phyloP scores from a whole-genome alignment of 2,797 vertebrate genomes.

The Paratrypauchen microcephalus region DNA sequence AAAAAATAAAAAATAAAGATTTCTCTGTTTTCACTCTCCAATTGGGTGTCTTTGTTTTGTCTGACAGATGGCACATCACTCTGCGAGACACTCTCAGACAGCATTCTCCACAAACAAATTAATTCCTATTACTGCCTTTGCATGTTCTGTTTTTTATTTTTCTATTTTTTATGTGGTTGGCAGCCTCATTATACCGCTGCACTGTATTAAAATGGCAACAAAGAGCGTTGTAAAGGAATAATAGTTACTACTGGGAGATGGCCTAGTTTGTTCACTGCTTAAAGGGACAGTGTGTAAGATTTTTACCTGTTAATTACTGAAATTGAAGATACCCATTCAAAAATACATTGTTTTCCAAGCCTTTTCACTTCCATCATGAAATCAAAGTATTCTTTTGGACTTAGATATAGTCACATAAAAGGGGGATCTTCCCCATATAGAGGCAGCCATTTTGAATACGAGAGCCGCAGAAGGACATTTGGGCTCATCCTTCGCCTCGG shows the following conservation, averaged over 20 bases:
- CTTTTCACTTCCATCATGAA: too few species aligned
- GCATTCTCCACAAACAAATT: conserved; percentile 70
- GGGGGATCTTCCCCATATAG: too few species aligned
- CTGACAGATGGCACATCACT: conserved; percentile 72
- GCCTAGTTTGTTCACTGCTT: conserved; percentile 15
- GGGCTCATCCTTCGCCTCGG: too few species aligned
- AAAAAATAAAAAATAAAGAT: conserved; percentile 35
- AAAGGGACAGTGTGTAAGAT: too few species aligned
- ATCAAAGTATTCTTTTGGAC: too few species aligned
- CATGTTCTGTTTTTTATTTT: conserved; percentile 22
- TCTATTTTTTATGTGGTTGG: conserved; percentile 51
- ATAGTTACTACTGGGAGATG: conserved; percentile 38
- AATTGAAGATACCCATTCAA: too few species aligned
- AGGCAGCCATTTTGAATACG: too few species aligned
- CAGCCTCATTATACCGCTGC: conserved; percentile 50
- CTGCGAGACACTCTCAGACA: conserved; percentile 59
- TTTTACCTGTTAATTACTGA: too few species aligned
- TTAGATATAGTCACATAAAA: too few species aligned
- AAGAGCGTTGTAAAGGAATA: conserved; percentile 24
- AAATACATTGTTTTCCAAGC: too few species aligned
- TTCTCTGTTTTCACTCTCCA: conserved; percentile 57
- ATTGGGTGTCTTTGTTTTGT: conserved; percentile 57
- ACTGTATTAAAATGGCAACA: conserved; percentile 34
- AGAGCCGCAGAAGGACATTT: too few species aligned
- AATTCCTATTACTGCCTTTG: conserved; percentile 68